Base-by-base conservation (phyloP, 2,797 vertebrate genomes). In the Sitta carolinensis region DNA sequence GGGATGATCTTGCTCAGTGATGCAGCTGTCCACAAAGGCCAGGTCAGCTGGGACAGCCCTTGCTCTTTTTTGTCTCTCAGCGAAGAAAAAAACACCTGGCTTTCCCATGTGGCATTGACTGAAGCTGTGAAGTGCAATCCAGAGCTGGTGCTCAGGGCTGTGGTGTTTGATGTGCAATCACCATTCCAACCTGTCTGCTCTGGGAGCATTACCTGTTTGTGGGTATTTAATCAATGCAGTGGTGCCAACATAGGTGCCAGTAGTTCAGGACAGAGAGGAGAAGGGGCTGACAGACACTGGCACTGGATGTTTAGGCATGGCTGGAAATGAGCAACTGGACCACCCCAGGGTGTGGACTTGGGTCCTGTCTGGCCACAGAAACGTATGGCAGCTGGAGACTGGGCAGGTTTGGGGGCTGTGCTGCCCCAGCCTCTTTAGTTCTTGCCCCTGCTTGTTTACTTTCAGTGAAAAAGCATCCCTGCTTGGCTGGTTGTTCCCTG, bases 141-240 rank as follows among this genome's bases (percentile, higher is more conserved):
- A 36, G 59, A 36, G 38, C 20, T 54, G 38, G 5, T 52, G 15
- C 48, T 29, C 7, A 4, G 30, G 14, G 14, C 47, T 62, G 29
- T 51, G 52, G 25, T 29, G 32, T 42, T 51, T n/a, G 23, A 30
- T 34, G 45, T 4, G 17, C 45, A 50, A 45, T 16, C 30, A 42
- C 16, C 23, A n/a, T 51, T n/a, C 30, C 19, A n/a, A 36, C 23
- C 73, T 21, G 11, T 42, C 36, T n/a, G 23, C 10, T 50, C 27
- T 3, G 2, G 17, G 47, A 17, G 9, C 36, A 26, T 5, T 57
- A 12, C 2, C 3, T 9, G 14, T 7, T 36, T 15, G 15, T 64
- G 30, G 7, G 15, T 18, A 22, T 32, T 32, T 42, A 22, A 22
- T 50, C 26, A 47, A 9, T 45, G 10, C 9, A 32, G 32, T 4